Base-by-base conservation (phyloP, 2,113 vertebrate species). In the Galbula dea region DNA sequence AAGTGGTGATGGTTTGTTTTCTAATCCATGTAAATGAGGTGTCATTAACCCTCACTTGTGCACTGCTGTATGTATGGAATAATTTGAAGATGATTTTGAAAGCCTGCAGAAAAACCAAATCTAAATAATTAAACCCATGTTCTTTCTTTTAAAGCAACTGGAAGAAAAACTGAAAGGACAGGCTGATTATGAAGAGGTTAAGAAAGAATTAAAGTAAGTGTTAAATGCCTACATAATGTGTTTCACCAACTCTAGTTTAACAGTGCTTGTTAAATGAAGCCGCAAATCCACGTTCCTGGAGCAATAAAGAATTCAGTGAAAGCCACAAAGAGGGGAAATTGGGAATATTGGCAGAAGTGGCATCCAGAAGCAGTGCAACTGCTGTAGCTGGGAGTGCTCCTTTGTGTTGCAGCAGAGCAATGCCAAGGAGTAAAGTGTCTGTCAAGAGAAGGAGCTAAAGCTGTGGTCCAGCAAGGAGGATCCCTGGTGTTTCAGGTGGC, bases 151-250 rank as follows among this genome's bases (percentile, higher is more conserved):
- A 29, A 97, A 99, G 99, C 98, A 99, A 98, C 98, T 99, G 97
- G 99, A 99, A 98, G 99, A 99, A 97, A 99, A 99, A 93, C 97
- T 99, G 95, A 98, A 99, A 97, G 98, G 98, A 80, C 99, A 99
- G 98, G 98, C 98, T 51, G 99, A 99, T 97, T 99, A 99, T 96
- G 99, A 99, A 93, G 99, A 99, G 94, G 98, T 99, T 96, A 99
- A 99, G 97, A 99, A 99, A 96, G 99, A 99, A 96, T 96, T 99
- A 93, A 99, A 98, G 99, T 99, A 97, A 98, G 98, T 98, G 59
- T 95, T 93, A 93, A 90, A 95, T 94, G 61, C 78, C 55, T 86
- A 67, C 66, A 61, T 90, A 71, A 72, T 95, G 94, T 93, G n/a
- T 88, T 88, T 86, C n/a, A 62, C 89, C 77, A 83, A 82, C 77